Evolutionary conservation across 2,113 vertebrate genomes (phyloP).

Genomic region (Uria lomvia): DNA sequence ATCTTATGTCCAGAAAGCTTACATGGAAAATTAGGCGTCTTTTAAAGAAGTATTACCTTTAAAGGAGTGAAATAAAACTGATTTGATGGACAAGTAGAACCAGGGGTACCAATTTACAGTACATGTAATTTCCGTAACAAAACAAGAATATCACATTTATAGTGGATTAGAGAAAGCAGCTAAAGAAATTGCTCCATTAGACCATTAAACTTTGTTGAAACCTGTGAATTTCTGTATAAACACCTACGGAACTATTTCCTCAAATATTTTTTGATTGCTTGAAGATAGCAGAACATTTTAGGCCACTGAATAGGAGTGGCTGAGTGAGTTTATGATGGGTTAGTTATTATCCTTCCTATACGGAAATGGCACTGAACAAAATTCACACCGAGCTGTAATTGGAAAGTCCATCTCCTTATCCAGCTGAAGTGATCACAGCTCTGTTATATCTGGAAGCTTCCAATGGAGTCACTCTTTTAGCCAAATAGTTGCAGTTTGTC

Average conservation of each 20-base stretch:
- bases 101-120: neutral
- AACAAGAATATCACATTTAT: neutral
- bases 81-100: neutral
- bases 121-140: neutral
- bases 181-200: neutral
- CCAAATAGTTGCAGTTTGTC: neutral
- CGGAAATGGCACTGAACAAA: neutral
- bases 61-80: neutral
- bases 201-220: neutral
- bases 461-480: neutral
- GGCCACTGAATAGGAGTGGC: neutral
- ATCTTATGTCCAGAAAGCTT: neutral
- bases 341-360: neutral
- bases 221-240: neutral
- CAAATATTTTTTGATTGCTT: neutral
- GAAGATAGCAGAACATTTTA: neutral
- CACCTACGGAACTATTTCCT: neutral
- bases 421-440: neutral
- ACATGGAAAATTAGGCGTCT: neutral
- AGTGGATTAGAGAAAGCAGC: neutral
- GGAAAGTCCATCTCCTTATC: neutral
- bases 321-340: neutral
- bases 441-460: neutral
- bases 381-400: neutral
- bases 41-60: neutral